A percentile compares a stretch with the other conserved stretches of the same genome.
phyloP scores from a whole-genome alignment of 2,113 vertebrate genomes.

The Promerops cafer region DNA sequence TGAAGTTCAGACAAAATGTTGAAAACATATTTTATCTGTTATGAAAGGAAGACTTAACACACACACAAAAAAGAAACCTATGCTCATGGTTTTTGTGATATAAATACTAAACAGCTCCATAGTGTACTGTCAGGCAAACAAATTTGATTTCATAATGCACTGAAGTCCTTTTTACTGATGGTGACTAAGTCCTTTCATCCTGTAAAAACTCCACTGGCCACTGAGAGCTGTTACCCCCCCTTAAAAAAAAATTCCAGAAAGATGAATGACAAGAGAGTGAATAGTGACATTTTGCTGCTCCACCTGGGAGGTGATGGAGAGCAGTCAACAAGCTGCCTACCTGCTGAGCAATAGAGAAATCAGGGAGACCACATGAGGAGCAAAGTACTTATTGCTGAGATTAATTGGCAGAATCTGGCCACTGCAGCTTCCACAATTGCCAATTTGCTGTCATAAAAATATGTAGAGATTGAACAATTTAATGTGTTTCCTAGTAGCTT shows the following conservation, averaged over 20 bases:
- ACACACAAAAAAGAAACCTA: neutral
- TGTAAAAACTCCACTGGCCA: neutral
- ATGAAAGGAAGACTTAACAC: neutral
- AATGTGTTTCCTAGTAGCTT: neutral
- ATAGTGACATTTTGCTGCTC: conserved; percentile 15
- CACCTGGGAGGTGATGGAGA: neutral
- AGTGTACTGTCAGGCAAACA: neutral
- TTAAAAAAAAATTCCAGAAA: neutral
- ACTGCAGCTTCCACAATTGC: neutral
- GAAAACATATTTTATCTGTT: neutral
- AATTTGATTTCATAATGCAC: neutral
- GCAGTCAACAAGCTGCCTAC: conserved; percentile 25
- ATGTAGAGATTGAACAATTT: neutral
- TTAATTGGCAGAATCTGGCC: conserved; percentile 32
- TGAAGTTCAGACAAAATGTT: neutral
- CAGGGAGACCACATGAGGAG: neutral
- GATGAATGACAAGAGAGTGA: neutral
- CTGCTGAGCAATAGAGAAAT: conserved; percentile 26
- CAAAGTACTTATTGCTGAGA: neutral
- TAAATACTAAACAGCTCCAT: neutral
- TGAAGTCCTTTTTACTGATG: neutral
- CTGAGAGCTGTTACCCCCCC: neutral
- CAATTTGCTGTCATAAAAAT: neutral
- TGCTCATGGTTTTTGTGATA: neutral
- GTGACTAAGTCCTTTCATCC: neutral